Base-by-base conservation (phyloP, 2,113 vertebrate genomes). In the Lophius piscatorius region DNA sequence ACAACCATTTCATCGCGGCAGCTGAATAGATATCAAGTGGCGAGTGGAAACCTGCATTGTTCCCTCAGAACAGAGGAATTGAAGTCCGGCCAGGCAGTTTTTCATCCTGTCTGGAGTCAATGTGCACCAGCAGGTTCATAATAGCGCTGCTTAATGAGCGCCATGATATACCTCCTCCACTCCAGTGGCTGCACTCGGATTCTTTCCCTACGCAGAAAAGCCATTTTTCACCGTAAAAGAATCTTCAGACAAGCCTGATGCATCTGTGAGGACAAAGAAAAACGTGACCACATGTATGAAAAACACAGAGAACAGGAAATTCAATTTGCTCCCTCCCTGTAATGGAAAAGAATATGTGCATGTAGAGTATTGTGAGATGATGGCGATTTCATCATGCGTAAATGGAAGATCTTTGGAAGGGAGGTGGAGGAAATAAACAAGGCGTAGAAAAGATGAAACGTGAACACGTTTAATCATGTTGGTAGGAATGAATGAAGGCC, bases 71-170 rank as follows among this genome's bases (percentile, higher is more conserved):
- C 63, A 55, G 60, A 82, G 68, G 52, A 77, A 62, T 60, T 20
- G 56, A 69, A 28, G 78, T 74, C 65, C 73, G 67, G 56, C 21
- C 33, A 70, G 76, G 31, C 57, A 23, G 34, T 85, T 84, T 70
- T 75, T 84, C 79, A 84, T 81, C 51, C 70, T 78, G 71, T 75
- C 80, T 73, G 21, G 56, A 74, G 68, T 66, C 57, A 39, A 68
- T 64, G 73, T 79, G 70, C 81, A 80, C 63, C 78, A 83, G 84
- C 78, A 80, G 76, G 68, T 76, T 77, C 67, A 71, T 87, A 83
- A 89, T 82, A 67, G 84, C 76, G 42, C 55, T 66, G 50, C 76
- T 82, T 89, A 89, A 88, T 86, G 81, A 87, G 84, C 76, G 76
- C 70, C 70, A 67, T 87, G 84, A 89, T 86, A 80, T 85, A 89